Evolutionary conservation across 92 coral and sea anemone genomes (phyloP), one percentile per base, ranked within the genome.

Genomic region (Parazoanthus darwini): DNA sequence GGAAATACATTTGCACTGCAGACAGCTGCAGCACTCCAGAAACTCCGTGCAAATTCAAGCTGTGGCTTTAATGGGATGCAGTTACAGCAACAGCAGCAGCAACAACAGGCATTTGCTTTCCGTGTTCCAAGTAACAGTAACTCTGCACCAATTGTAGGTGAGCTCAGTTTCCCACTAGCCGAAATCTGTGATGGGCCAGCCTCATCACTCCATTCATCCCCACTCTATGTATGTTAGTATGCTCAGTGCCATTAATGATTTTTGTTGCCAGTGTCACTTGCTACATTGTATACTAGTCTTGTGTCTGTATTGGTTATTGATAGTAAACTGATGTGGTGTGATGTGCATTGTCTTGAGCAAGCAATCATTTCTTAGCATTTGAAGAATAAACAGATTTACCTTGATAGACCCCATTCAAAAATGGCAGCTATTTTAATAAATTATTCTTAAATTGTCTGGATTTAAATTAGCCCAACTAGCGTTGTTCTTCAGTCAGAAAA

Each of bases 61-160:
- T 88, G 91, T 77, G 92, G 92, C 33, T 90, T 93, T 91, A 89
- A 88, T 16, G 86, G 89, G 14, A 88, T 91, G 94, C 92, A 92
- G 70, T 81, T 91, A 91, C 92, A 92, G 63, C 83, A 88, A 51
- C 98, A 92, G 54, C 94, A 94, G 58, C 83, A 88, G 56, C 98
- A 92, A 54, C 94, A 93, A 86, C 98, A 91, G 91, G 94, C 92
- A 67, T 95, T 95, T 72, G 85, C 93, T 54, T 95, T 92, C 63
- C 88, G 94, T 15, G 82, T 92, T 4, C 94, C 94, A 1, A 83
- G 73, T 79, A 88, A 89, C 59, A 92, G 85, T 74, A 78, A 89
- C 35, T 88, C 91, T 25, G 81, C 90, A 22, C 92, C 94, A 0
- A 7, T 89, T 33, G 90, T 92, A 20, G 94, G 94, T 92, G 29